Evolutionary conservation across 2,797 vertebrate species (phyloP), one percentile per base, ranked within the genome.

Genomic region (Ceryle rudis): DNA sequence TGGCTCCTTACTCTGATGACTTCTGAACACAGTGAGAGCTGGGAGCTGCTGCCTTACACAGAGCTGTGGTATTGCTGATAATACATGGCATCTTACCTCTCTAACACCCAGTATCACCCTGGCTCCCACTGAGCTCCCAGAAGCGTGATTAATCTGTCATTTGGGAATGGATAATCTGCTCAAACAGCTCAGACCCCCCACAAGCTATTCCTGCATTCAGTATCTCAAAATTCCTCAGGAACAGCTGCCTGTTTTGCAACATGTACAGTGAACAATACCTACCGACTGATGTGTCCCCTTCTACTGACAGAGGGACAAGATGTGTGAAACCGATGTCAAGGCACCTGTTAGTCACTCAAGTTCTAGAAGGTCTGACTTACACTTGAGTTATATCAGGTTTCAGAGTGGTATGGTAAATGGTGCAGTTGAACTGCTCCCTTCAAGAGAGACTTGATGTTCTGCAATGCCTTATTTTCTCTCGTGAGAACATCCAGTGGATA

Each of bases 381-480:
- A 6, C 65, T 64, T 44, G 29, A 79, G 49, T 73, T 89, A 55
- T 18, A 64, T 4, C 31, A 55, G 29, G 8, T 65, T 9, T 84
- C 41, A 65, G 29, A 51, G 39, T 10, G 33, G 17, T 44, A n/a
- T 44, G 20, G 37, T 37, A 69, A 73, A 67, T 37, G 31, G 25
- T 74, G 37, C 20, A 57, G 42, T 16, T 79, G 42, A 86, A 21
- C 35, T 77, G 47, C 58, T 85, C 25, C 44, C 51, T 88, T 88
- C 47, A 81, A 82, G 41, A 82, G 41, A 65, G 39, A 46, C 22
- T 72, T 57, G 54, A 28, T 93, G 42, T 75, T 86, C 77, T 52
- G 39, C 64, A 7, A 7, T 44, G 14, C 17, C 47, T 72, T 62
- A 13, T 75, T 80, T 86, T 20, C 35, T 73, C 22, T 75, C 80